Conservation (phyloP, 2,113 vertebrate species). For the Pseudorhombus dupliciocellatus region DNA sequence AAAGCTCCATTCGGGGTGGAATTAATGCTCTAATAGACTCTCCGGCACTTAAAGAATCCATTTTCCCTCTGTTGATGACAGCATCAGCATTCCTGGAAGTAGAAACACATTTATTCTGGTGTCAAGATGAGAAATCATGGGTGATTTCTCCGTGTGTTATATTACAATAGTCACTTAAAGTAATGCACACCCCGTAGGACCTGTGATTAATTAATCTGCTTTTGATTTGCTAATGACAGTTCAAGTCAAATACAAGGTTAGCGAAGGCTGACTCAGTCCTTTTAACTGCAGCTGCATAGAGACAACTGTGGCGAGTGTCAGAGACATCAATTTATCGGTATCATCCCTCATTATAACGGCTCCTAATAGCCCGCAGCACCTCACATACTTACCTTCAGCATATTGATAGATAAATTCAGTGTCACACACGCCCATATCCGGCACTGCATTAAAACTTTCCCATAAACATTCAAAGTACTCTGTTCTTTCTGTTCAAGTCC, state of each 20-base stretch:
- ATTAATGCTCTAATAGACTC: constrained; percentile 72
- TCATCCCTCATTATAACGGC: constrained; percentile 72
- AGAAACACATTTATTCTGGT: constrained; percentile 67
- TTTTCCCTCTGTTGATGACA: constrained; percentile 62
- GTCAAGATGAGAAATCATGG: constrained; percentile 67
- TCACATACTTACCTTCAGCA: constrained; percentile 32
- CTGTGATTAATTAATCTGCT: constrained; percentile 78
- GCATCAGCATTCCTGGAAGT: constrained; percentile 69
- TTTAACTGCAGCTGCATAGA: constrained; percentile 61
- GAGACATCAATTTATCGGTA: constrained; percentile 72
- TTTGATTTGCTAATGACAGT: constrained; percentile 80
- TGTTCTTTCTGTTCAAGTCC: constrained; percentile 44
- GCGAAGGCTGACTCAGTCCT: constrained; percentile 76
- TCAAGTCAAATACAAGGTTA: constrained; percentile 78
- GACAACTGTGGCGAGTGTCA: constrained; percentile 48
- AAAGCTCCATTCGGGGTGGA: constrained; percentile 62
- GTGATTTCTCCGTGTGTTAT: constrained; percentile 75
- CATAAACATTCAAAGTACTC: constrained; percentile 33
- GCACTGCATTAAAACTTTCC: constrained; percentile 32
- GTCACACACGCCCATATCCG: not conserved
- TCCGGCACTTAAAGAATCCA: constrained; percentile 72
- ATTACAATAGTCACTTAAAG: constrained; percentile 78
- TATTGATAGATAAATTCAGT: constrained; percentile 39
- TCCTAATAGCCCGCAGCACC: constrained; percentile 50
- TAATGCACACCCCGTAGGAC: constrained; percentile 67